Conservation (phyloP, 2,888 invertebrate species). For the Drosophila mimetica region DNA sequence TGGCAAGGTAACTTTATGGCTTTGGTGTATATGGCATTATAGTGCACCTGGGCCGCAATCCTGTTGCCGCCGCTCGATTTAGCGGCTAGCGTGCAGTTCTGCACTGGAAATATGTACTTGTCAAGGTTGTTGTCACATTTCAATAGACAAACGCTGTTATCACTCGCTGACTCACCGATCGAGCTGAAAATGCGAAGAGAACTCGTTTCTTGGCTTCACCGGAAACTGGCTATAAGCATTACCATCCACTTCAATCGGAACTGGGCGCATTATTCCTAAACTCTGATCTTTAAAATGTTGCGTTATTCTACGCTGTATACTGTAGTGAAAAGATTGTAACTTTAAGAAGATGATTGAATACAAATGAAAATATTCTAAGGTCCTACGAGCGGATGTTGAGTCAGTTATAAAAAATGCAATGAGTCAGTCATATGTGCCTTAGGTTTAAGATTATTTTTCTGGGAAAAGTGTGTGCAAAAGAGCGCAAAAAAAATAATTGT, state of each 20-base stretch:
- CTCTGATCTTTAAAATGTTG: neutral
- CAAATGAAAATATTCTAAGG: neutral
- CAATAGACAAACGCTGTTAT: conserved; percentile 18
- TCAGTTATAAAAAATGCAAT: conserved; percentile 3
- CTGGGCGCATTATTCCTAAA: neutral
- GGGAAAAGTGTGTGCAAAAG: neutral
- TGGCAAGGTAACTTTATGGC: conserved; percentile 7
- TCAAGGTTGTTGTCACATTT: conserved; percentile 29
- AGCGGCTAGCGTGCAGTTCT: neutral
- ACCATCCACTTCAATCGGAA: conserved; percentile 1
- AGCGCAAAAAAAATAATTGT: too few relatives aligned
- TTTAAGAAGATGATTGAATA: neutral
- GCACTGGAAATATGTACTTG: conserved; percentile 26
- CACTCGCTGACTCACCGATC: conserved; percentile 16
- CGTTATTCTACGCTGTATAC: neutral
- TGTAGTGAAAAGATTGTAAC: neutral
- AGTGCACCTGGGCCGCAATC: conserved; percentile 8
- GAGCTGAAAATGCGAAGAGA: conserved; percentile 8
- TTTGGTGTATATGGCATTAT: too few relatives aligned
- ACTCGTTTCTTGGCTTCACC: conserved; percentile 16
- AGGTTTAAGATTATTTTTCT: neutral
- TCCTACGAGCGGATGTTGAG: conserved; percentile 4
- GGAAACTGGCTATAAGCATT: neutral
- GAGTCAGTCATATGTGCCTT: neutral
- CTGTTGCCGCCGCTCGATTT: neutral